phyloP scores from a whole-genome alignment of 1,140 invertebrate species.

The Sesamia nonagrioides region DNA sequence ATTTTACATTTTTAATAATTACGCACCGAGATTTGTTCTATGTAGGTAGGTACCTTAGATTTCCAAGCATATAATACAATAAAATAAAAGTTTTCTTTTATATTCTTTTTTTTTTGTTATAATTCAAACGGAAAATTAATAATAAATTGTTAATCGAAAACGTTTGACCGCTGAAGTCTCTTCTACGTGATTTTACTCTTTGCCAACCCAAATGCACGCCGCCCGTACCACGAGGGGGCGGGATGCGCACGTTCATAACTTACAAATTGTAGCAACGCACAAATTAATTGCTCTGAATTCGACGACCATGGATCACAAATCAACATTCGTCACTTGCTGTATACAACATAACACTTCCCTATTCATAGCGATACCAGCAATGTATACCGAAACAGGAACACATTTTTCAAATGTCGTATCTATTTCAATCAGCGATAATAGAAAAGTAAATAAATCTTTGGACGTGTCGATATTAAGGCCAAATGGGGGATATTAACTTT shows the following conservation, averaged over 20 bases:
- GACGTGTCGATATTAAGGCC: constrained; percentile 62
- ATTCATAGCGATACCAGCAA: not conserved
- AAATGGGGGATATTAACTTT: constrained; percentile 70
- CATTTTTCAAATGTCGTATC: not conserved
- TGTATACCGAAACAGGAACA: constrained; percentile 25
- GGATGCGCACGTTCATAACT: constrained; percentile 59
- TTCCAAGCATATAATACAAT: too few species aligned
- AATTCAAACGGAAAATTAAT: too few species aligned
- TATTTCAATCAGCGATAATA: constrained; percentile 13
- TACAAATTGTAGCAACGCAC: constrained; percentile 53
- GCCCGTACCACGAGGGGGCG: constrained; percentile 58
- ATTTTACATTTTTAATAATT: too few species aligned
- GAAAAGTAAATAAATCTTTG: constrained; percentile 66
- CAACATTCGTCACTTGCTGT: constrained; percentile 28
- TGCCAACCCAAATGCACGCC: constrained; percentile 37
- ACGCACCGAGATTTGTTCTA: too few species aligned
- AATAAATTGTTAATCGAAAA: not conserved
- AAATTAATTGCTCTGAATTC: constrained; percentile 53
- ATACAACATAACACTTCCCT: not conserved
- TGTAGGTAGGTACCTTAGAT: too few species aligned
- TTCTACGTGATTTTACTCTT: constrained; percentile 39
- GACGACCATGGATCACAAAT: constrained; percentile 37
- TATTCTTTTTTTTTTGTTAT: too few species aligned
- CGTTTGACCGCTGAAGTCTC: not conserved
- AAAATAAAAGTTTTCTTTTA: too few species aligned